phyloP scores from a whole-genome alignment of 2,113 vertebrate genomes.

The Illadopsis cleaveri region DNA sequence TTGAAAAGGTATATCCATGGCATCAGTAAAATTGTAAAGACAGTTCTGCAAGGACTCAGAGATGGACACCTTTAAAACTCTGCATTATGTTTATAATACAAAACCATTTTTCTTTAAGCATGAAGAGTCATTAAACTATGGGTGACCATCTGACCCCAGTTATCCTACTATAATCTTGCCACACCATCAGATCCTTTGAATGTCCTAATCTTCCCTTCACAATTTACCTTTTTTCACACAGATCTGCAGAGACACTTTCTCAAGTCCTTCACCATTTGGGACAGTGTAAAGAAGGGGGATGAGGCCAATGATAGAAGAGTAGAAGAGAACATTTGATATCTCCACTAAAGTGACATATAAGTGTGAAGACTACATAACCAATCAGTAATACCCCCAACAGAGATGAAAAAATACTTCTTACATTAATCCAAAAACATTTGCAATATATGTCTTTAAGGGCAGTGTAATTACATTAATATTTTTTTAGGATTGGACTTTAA shows the following conservation, averaged over 20 bases:
- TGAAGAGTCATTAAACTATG: background rate
- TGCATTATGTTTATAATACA: background rate
- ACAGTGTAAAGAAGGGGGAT: background rate
- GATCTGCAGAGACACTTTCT: background rate
- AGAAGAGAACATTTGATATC: background rate
- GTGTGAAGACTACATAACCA: background rate
- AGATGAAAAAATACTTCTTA: background rate
- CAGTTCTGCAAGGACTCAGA: background rate
- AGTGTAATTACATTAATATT: background rate
- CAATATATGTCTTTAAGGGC: background rate
- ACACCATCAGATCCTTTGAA: background rate
- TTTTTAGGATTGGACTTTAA: background rate
- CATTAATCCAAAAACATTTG: background rate
- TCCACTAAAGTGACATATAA: background rate
- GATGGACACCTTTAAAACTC: background rate
- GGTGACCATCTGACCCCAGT: background rate
- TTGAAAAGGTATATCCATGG: background rate
- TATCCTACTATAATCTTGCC: background rate
- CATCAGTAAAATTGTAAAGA: background rate
- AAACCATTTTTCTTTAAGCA: background rate
- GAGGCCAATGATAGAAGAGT: background rate
- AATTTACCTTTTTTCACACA: background rate
- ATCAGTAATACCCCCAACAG: background rate
- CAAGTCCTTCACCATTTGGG: background rate
- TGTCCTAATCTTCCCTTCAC: background rate